These are phyloP conservation scores for Amaurobius ferox DNA, from an alignment of 2,888 invertebrate species.

Conservation along the genomic window DNA sequence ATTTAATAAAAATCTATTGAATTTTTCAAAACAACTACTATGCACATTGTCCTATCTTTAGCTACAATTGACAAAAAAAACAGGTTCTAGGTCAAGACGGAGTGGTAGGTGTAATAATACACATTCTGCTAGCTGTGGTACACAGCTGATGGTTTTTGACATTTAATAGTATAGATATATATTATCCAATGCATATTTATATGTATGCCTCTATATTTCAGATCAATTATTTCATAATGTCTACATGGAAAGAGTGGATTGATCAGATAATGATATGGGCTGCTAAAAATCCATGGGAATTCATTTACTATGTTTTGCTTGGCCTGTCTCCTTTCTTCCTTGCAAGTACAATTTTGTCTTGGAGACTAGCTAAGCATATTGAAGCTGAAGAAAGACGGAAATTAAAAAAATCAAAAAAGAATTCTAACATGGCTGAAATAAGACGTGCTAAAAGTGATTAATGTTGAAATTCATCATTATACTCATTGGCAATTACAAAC, in stretches of 20 bases:
- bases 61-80: too few species aligned
- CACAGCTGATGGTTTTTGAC: too few species aligned
- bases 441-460: slow-evolving; percentile 47
- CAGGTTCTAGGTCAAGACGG: too few species aligned
- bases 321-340: slow-evolving; percentile 80
- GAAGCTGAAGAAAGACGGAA: slow-evolving; percentile 80
- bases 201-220: slow-evolving; percentile 9
- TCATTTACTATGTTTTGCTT: slow-evolving; percentile 80
- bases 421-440: slow-evolving; percentile 77
- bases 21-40: too few species aligned
- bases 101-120: too few species aligned
- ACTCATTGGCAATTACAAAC: too few species aligned
- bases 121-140: too few species aligned
- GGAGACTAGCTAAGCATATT: slow-evolving; percentile 80
- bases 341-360: slow-evolving; percentile 80
- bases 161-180: too few species aligned
- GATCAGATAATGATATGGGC: slow-evolving; percentile 76
- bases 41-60: too few species aligned
- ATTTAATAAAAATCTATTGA: too few species aligned
- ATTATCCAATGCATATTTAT: too few species aligned
- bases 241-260: slow-evolving; percentile 74
- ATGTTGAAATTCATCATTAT: too few species aligned
- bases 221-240: slow-evolving; percentile 39
- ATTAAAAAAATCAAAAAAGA: slow-evolving; percentile 78
- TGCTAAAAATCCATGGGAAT: slow-evolving; percentile 78